Conservation (phyloP, 2,113 vertebrate species). For the Labeo rohita region DNA sequence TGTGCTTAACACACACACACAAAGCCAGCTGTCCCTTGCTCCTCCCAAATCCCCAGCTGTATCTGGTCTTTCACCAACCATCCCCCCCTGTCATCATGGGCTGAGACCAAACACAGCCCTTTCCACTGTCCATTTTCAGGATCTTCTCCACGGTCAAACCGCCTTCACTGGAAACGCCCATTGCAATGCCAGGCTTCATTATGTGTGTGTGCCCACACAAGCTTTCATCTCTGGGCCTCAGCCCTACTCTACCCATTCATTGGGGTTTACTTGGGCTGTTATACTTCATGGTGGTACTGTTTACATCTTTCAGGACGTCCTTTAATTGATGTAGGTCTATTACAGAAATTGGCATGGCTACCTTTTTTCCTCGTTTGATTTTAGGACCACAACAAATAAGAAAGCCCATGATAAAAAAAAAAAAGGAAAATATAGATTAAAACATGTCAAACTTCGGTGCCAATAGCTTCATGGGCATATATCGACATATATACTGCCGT, state of each 20-base stretch:
- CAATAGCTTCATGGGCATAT: too few relatives aligned
- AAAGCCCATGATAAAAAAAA: neutral
- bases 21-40: slow-evolving; percentile 73
- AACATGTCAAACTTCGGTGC: too few relatives aligned
- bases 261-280: slow-evolving; percentile 43
- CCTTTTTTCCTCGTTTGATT: neutral
- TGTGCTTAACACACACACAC: slow-evolving; percentile 67
- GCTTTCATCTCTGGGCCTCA: slow-evolving; percentile 34
- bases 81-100: slow-evolving; percentile 50
- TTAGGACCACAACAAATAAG: neutral
- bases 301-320: slow-evolving; percentile 13
- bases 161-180: slow-evolving; percentile 45
- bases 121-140: slow-evolving; percentile 36
- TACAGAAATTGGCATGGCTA: slow-evolving; percentile 22
- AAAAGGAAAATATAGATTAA: neutral
- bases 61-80: slow-evolving; percentile 65
- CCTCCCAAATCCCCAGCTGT: slow-evolving; percentile 57
- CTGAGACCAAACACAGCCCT: slow-evolving; percentile 41
- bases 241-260: slow-evolving; percentile 47
- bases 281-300: slow-evolving; percentile 38
- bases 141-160: slow-evolving; percentile 39
- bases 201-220: slow-evolving; percentile 30
- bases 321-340: slow-evolving; percentile 35
- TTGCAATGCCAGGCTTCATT: slow-evolving; percentile 44
- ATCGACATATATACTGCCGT: too few relatives aligned